phyloP scores from a whole-genome alignment of 2,888 invertebrate species.

The Erebia ligea region DNA sequence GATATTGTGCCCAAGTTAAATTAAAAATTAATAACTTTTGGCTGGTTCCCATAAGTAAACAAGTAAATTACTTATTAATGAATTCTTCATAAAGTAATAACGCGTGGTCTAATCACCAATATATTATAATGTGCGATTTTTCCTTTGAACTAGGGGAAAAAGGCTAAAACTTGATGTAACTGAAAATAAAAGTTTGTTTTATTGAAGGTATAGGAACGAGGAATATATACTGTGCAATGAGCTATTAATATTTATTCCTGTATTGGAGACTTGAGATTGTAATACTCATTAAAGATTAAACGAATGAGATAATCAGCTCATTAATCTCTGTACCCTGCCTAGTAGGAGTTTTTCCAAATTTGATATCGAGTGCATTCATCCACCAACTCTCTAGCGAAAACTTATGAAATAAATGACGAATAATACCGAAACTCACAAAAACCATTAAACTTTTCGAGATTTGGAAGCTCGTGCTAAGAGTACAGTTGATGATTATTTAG shows the following conservation, averaged over 20 bases:
- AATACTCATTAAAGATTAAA: slow-evolving; percentile 22
- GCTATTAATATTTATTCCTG: slow-evolving; percentile 15
- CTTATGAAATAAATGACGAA: neutral
- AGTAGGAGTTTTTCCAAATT: neutral
- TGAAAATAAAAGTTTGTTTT: slow-evolving; percentile 14
- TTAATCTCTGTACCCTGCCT: neutral
- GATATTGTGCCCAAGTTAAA: slow-evolving; percentile 13
- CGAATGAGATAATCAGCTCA: slow-evolving; percentile 11
- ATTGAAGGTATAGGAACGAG: slow-evolving; percentile 7
- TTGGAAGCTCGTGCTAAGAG: neutral
- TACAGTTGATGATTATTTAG: slow-evolving; percentile 16
- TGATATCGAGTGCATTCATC: neutral
- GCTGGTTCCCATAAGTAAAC: slow-evolving; percentile 17
- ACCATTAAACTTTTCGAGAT: neutral
- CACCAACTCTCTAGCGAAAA: neutral
- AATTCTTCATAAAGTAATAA: neutral
- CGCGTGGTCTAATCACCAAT: neutral
- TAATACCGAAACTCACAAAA: neutral
- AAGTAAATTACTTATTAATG: neutral
- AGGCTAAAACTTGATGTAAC: neutral
- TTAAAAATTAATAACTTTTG: neutral
- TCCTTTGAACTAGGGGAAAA: neutral
- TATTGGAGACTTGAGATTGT: slow-evolving; percentile 12
- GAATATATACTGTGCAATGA: slow-evolving; percentile 6
- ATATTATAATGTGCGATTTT: neutral